phyloP scores from a whole-genome alignment of 2,888 invertebrate species.

The Monochamus alternatus region DNA sequence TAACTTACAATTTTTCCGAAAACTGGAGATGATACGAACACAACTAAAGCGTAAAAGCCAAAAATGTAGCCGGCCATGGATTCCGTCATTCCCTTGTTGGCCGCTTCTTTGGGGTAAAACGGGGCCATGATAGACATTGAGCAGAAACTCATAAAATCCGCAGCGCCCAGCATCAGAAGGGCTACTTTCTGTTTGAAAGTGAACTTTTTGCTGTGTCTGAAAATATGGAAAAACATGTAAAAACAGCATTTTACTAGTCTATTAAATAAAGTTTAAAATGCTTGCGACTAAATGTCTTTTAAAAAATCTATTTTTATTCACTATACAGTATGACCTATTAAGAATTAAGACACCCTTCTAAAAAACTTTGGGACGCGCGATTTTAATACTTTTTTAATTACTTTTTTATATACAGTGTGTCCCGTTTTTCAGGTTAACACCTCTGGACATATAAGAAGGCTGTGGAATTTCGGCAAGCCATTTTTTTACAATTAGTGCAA shows the following conservation, averaged over 20 bases:
- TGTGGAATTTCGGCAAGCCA: too few relatives aligned
- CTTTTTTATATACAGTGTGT: too few relatives aligned
- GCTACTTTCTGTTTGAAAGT: constrained; percentile 75
- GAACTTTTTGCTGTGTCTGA: constrained; percentile 73
- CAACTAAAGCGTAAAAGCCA: constrained; percentile 83
- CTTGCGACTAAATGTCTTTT: too few relatives aligned
- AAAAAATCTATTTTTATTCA: too few relatives aligned
- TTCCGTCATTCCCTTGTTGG: constrained; percentile 79
- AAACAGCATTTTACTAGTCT: background rate
- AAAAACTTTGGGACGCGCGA: too few relatives aligned
- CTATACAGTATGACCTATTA: too few relatives aligned
- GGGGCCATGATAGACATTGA: constrained; percentile 87
- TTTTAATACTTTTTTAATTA: too few relatives aligned
- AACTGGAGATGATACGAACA: constrained; percentile 82
- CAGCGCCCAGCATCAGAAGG: constrained; percentile 77
- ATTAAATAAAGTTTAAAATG: too few relatives aligned
- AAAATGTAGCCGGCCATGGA: constrained; percentile 83
- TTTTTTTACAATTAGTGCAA: too few relatives aligned
- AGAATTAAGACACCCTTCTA: too few relatives aligned
- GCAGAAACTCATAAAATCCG: constrained; percentile 83
- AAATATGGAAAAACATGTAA: constrained; percentile 35
- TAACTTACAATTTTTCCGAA: constrained; percentile 83
- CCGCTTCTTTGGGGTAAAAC: constrained; percentile 84
- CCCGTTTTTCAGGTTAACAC: too few relatives aligned
- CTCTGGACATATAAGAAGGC: too few relatives aligned